Base-by-base conservation (phyloP, 2,113 vertebrate genomes). In the Caracal caracal region DNA sequence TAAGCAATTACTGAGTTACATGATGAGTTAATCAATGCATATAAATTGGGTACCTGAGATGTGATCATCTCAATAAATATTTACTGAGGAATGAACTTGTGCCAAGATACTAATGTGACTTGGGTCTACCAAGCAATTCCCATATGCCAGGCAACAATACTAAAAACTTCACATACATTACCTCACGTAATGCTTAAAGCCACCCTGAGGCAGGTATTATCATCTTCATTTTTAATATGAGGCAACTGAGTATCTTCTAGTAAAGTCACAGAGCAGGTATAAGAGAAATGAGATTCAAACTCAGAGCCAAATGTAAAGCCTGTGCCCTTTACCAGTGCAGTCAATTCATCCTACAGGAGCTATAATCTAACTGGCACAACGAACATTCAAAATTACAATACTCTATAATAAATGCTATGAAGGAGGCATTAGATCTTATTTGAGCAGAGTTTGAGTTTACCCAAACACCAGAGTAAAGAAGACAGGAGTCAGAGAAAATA, bases 41-140 rank as follows among this genome's bases (percentile, higher is more conserved):
- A 12, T 71, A 80, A 56, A 56, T 3, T 90, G 28, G 7, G 24
- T 73, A 83, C 43, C 88, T 91, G 33, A 70, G 6, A 96, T 11
- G 35, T 71, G 35, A 93, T 73, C 4, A 65, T 49, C 93, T 75
- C 56, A 93, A 90, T 20, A 94, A 76, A 53, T 94, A 63, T 79
- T 93, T 76, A 83, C 43, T 73, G 13, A 91, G 51, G 66, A 83
- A 88, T 47, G 15, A 93, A 53, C 79, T 15, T 95, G 56, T 88
- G 82, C 66, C 78, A 88, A 13, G 19, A 90, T 51, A 90, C 2
- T 43, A 73, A 90, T 26, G 13, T 70, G 47, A 84, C 10, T 90
- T 87, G 59, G 20, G 76, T 89, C 51, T 59, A 80, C 40, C 28
- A 76, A 56, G 6, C 49, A 37, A 71, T 47, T 53, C 56, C 68